Evolutionary conservation across 2,797 vertebrate species (phyloP).

Genomic region (Helicolenus hilgendorfi): DNA sequence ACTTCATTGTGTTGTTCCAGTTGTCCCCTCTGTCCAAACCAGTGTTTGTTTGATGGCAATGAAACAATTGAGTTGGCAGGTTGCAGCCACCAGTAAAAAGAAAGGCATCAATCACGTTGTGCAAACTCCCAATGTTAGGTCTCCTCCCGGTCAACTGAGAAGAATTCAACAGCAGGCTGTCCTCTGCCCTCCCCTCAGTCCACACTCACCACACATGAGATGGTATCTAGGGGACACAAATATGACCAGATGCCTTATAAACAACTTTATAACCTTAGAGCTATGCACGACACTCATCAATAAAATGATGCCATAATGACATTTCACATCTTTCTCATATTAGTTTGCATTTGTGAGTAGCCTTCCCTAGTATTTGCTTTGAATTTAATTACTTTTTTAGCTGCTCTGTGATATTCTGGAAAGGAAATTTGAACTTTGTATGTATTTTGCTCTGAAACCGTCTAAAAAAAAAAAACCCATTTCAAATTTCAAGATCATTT

Average conservation of each 20-base stretch:
- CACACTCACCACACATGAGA: conserved; percentile 16
- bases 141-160: conserved; percentile 57
- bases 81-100: conserved; percentile 65
- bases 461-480: not conserved
- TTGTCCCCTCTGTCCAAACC: conserved; percentile 53
- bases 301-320: not conserved
- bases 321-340: not conserved
- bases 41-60: conserved; percentile 68
- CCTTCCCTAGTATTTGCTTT: not conserved
- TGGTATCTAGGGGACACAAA: conserved; percentile 12
- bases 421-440: not conserved
- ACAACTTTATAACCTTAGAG: not conserved
- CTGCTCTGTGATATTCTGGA: not conserved
- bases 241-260: conserved; percentile 12
- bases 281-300: not conserved
- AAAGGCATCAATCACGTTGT: conserved; percentile 75
- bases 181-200: conserved; percentile 6
- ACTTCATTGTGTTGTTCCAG: conserved; percentile 66
- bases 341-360: not conserved
- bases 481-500: not conserved
- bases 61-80: conserved; percentile 61
- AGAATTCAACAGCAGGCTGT: not conserved
- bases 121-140: conserved; percentile 53
- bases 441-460: not conserved
- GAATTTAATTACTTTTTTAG: not conserved